Percentiles rank a stretch among this genome's conserved stretches.
Conservation (phyloP, 2,113 vertebrate species). For the Mastomys coucha region DNA sequence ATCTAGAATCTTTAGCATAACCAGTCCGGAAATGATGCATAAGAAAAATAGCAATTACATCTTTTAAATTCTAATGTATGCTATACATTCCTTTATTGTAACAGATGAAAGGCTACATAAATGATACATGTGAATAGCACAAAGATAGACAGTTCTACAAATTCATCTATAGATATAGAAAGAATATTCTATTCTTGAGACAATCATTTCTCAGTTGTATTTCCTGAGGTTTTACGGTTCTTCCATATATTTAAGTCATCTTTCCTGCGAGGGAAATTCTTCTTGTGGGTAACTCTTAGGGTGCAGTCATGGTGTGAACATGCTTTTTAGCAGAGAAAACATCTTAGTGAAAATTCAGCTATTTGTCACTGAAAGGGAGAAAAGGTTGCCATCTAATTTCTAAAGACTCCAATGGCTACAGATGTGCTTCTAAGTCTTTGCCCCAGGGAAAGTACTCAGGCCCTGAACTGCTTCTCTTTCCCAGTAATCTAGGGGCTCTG, state of each 20-base stretch:
- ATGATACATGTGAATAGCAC: neutral
- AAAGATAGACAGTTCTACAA: neutral
- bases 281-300: neutral
- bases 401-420: neutral
- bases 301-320: neutral
- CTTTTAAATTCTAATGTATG: neutral
- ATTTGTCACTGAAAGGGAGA: neutral
- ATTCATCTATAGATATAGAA: neutral
- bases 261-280: neutral
- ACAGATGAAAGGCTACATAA: neutral
- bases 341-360: neutral
- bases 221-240: neutral
- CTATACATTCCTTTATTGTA: neutral
- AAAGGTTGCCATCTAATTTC: neutral
- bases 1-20: constrained; percentile 6
- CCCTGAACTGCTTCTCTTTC: no score
- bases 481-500: neutral
- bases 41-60: constrained; percentile 11
- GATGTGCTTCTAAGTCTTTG: neutral
- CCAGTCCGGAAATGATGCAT: neutral
- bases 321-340: neutral
- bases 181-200: neutral
- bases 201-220: neutral
- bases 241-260: neutral
- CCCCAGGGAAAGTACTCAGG: neutral